Base-by-base conservation (phyloP, 2,113 vertebrate genomes). In the Phrynosoma platyrhinos region DNA sequence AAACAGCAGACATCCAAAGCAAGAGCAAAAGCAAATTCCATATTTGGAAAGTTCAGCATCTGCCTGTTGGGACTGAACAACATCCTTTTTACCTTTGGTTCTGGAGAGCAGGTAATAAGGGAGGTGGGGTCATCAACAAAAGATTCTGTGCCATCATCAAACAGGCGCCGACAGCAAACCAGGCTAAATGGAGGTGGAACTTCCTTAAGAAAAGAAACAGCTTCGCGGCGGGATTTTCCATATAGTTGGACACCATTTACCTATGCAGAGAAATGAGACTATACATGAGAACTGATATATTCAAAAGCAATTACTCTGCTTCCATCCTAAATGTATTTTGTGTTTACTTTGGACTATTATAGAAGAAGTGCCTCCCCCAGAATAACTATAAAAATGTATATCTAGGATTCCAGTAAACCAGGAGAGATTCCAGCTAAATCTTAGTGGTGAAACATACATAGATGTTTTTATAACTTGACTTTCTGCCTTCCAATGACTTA, bases 121-220 rank as follows among this genome's bases (percentile, higher is more conserved):
- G 79, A 27, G 69, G 91, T 90, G 9, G 92, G 93, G 10, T 96
- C 96, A 14, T 96, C 96, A 68, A 96, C 91, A 40, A 96, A 94
- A 30, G 97, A 96, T 79, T 98, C 98, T 0, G 10, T 91, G 88
- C 94, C 96, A 5, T 98, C 98, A 0, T 98, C 97, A 30, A 96
- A 96, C 0, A 98, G 96, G 1, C 96, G 97, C 36, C 99, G 97
- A 90, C 98, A 99, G 95, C 98, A 99, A 87, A 99, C 98, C 95
- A 99, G 62, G 0, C 97, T 98, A 88, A 99, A 99, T 0, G 98
- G 98, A 23, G 98, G 98, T 0, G 99, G 98, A 32, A 98, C 98
- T 53, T 98, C 98, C 89, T 98, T 98, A 0, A 99, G 98, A 91
- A 99, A 99, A 0, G 98, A 98, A 87, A 99, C 90, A 0, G 97